Base-by-base conservation (phyloP, 1,140 invertebrate species). In the Nautilus pompilius region DNA sequence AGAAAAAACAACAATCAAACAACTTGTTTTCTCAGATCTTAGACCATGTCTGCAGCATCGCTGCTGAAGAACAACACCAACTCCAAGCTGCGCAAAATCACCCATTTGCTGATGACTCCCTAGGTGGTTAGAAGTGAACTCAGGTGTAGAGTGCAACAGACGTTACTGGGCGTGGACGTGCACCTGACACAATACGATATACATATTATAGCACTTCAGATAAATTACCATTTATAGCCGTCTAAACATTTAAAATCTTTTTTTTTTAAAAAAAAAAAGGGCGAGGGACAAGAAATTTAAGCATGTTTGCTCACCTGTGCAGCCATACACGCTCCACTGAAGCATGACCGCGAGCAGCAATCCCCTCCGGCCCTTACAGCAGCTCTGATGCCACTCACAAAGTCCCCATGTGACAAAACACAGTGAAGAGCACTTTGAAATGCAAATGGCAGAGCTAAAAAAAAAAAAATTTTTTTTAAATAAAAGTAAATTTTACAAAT, bases 311-410 rank as follows among this genome's bases (percentile, higher is more conserved):
- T 60, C 60, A 79, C 77, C 75, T 76, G 66, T n/a, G 74, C 77
- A 53, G 71, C 75, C 20, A 74, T 57, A 57, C 77, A 79, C n/a
- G 77, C 77, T 24, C 74, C 77, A 29, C 77, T 74, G 48, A 76
- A 77, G 4, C 71, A 71, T 33, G 62, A 63, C 0, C 77, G 62
- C 24, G 77, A 79, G 30, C 71, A 69, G 55, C 70, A 74, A 58
- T 75, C 77, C 20, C 77, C 77, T 5, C 77, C 77, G n/a, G 70
- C 70, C n/a, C 68, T 63, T n/a, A 79, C 72, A 20, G 77, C 76
- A 13, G 63, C 33, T 45, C 68, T 61, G 24, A 79, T 60, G 29
- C 65, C 74, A 26, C 62, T 59, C 8, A 51, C 57, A 49, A 70
- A 79, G 58, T 68, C 66, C 49, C 60, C 54, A 32, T 55, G 61